phyloP scores from a whole-genome alignment of 2,888 invertebrate genomes.

The Hirtodrosophila trivittata region DNA sequence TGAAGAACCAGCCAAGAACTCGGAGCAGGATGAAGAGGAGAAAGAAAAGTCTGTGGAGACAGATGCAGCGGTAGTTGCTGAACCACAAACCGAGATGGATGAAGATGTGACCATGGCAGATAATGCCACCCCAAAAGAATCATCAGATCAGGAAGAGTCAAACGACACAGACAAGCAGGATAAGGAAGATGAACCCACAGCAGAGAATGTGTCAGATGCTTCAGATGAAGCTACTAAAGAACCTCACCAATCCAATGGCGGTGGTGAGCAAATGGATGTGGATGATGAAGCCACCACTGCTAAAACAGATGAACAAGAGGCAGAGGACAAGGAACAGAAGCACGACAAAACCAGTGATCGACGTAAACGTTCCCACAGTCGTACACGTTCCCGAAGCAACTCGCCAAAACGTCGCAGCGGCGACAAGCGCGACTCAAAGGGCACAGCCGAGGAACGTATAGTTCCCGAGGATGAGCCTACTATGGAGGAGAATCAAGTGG shows the following conservation, averaged over 20 bases:
- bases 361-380: constrained; percentile 75
- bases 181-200: constrained; percentile 16
- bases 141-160: constrained; percentile 21
- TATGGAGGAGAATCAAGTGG: constrained; percentile 81
- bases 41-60: constrained; percentile 29
- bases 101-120: constrained; percentile 70
- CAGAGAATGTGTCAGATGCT: constrained; percentile 19
- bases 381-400: constrained; percentile 68
- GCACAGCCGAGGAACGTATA: constrained; percentile 78
- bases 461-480: constrained; percentile 83
- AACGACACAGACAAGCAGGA: constrained; percentile 20
- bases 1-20: constrained; percentile 20
- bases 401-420: constrained; percentile 79
- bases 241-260: constrained; percentile 55
- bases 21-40: constrained; percentile 18
- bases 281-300: constrained; percentile 43
- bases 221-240: constrained; percentile 10
- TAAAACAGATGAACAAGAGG: constrained; percentile 29
- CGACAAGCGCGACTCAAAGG: constrained; percentile 67
- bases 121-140: constrained; percentile 19
- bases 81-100: constrained; percentile 26
- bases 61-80: constrained; percentile 15
- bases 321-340: constrained; percentile 37
- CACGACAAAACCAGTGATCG: constrained; percentile 63
- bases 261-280: constrained; percentile 75